Evolutionary conservation across 2,113 vertebrate species (phyloP).

Genomic region (Archocentrus centrarchus): DNA sequence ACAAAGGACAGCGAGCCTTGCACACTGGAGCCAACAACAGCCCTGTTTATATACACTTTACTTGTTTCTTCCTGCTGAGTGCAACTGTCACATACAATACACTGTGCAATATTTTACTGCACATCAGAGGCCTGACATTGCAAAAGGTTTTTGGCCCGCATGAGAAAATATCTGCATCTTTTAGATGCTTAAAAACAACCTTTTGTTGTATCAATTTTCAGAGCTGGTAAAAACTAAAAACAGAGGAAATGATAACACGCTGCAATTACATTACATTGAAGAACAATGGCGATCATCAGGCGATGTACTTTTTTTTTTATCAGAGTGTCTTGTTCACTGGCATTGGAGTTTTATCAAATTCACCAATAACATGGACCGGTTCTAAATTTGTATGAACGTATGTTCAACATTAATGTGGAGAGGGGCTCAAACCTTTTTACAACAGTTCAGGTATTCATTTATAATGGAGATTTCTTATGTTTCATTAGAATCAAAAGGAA

Average conservation of each 20-base stretch:
- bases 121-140: slow-evolving; percentile 37
- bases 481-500: not conserved
- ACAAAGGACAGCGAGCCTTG: slow-evolving; percentile 35
- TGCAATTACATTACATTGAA: slow-evolving; percentile 26
- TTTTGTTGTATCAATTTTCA: slow-evolving; percentile 20
- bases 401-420: not conserved
- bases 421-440: not conserved
- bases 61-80: slow-evolving; percentile 39
- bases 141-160: slow-evolving; percentile 14
- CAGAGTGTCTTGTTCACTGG: not conserved
- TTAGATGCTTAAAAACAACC: not conserved
- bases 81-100: slow-evolving; percentile 59
- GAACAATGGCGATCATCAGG: slow-evolving; percentile 18
- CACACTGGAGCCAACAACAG: slow-evolving; percentile 22
- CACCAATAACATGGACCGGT: too few species aligned
- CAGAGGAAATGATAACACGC: slow-evolving; percentile 34
- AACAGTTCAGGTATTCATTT: not conserved
- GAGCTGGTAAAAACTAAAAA: slow-evolving; percentile 42
- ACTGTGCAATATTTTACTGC: slow-evolving; percentile 48
- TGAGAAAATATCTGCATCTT: slow-evolving; percentile 25
- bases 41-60: slow-evolving; percentile 32
- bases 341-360: not conserved
- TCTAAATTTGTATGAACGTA: not conserved
- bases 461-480: not conserved
- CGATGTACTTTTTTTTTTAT: not conserved